A percentile compares a stretch with the other conserved stretches of the same genome.
Evolutionary conservation across 2,113 vertebrate genomes (phyloP).

Genomic region (Oryzias woworae): DNA sequence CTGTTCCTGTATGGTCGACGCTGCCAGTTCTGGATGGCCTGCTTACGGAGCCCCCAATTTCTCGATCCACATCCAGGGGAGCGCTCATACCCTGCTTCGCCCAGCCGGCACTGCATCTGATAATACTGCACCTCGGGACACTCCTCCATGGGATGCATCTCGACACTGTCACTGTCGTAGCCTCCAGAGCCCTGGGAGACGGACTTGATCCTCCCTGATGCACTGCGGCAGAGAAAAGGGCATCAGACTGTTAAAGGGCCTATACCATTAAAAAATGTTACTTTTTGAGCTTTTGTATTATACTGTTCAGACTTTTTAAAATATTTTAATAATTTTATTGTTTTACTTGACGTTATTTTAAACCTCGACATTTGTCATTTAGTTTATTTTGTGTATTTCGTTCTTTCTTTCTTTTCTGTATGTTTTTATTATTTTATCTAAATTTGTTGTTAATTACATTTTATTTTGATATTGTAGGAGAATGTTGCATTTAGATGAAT

Average conservation of each 20-base stretch:
- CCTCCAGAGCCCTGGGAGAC: slow-evolving; percentile 91
- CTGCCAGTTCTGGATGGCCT: slow-evolving; percentile 98
- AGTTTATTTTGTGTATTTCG: too few species aligned
- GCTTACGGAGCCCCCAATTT: slow-evolving; percentile 90
- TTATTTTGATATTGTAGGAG: too few species aligned
- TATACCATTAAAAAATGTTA: too few species aligned
- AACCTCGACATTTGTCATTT: too few species aligned
- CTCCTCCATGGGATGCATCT: slow-evolving; percentile 86
- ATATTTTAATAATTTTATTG: too few species aligned
- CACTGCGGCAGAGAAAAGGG: slow-evolving; percentile 69
- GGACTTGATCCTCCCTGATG: slow-evolving; percentile 86
- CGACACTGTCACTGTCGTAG: slow-evolving; percentile 94
- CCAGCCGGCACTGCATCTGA: slow-evolving; percentile 79
- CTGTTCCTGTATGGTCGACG: slow-evolving; percentile 94
- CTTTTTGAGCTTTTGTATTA: too few species aligned
- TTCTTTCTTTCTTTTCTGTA: too few species aligned
- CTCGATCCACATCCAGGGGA: slow-evolving; percentile 73
- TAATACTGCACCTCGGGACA: slow-evolving; percentile 80
- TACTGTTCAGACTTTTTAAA: too few species aligned
- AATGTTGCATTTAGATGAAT: too few species aligned
- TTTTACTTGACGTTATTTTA: too few species aligned
- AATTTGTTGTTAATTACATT: too few species aligned
- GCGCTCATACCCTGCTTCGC: slow-evolving; percentile 76
- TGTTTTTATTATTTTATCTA: too few species aligned
- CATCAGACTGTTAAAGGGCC: background rate